Percentiles rank a stretch among this genome's conserved stretches.
These are phyloP conservation scores for Gopherus evgoodei DNA, from an alignment of 2,113 vertebrate genomes.

Conservation along the genomic window DNA sequence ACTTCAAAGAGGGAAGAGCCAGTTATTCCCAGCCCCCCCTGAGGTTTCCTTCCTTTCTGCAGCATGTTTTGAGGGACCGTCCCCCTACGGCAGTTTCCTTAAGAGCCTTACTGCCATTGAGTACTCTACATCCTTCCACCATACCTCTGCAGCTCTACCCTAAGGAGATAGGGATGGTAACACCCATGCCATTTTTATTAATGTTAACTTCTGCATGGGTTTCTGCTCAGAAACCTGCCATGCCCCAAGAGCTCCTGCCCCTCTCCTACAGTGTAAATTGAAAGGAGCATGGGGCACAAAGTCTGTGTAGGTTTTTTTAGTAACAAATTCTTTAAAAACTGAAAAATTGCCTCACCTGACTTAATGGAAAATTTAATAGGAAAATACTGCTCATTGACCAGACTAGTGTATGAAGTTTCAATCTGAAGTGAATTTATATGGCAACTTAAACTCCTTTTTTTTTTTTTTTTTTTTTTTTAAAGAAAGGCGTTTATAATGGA, in stretches of 20 bases:
- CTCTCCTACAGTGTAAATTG: background rate
- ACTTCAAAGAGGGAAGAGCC: background rate
- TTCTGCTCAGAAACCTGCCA: background rate
- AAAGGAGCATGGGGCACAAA: background rate
- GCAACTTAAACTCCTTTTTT: background rate
- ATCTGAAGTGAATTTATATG: background rate
- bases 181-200: background rate
- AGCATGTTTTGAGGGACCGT: background rate
- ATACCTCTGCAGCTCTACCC: background rate
- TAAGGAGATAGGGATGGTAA: background rate
- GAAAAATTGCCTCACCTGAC: background rate
- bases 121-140: background rate
- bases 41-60: background rate
- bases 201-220: background rate
- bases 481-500: background rate
- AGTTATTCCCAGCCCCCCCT: background rate
- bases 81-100: too few relatives aligned
- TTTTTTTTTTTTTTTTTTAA: too few relatives aligned
- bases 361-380: background rate
- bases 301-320: background rate
- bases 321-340: background rate
- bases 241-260: background rate
- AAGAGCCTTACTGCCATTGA: background rate
- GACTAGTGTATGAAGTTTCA: background rate
- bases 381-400: background rate